These are phyloP conservation scores for Megaptera novaeangliae DNA, from an alignment of 2,113 vertebrate genomes.

Conservation along the genomic window DNA sequence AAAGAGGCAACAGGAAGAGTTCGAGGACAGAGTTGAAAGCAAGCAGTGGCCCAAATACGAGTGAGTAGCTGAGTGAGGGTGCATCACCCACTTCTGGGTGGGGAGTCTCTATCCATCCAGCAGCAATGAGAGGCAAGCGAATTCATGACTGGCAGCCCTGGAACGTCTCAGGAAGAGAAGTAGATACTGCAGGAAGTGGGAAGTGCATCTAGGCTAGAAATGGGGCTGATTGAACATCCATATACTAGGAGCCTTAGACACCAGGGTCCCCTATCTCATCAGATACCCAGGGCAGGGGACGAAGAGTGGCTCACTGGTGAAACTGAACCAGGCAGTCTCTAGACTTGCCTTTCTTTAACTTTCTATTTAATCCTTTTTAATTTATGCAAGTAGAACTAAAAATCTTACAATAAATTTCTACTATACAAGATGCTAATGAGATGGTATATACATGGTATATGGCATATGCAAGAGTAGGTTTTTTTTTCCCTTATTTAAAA, in stretches of 20 bases:
- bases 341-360: background rate
- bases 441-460: background rate
- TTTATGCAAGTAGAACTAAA: background rate
- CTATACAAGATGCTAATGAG: background rate
- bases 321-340: background rate
- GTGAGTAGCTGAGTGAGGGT: background rate
- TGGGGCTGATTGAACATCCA: background rate
- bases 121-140: background rate
- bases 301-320: background rate
- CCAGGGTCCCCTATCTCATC: background rate
- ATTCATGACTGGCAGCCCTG: background rate
- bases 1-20: background rate
- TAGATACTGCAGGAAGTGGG: background rate
- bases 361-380: background rate
- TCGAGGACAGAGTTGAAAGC: background rate
- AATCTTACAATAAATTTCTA: background rate
- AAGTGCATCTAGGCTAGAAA: background rate
- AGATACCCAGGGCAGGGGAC: too few species aligned
- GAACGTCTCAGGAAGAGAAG: background rate
- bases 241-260: background rate
- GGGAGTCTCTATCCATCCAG: background rate
- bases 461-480: background rate
- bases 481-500: slow-evolving; percentile 4
- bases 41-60: background rate
- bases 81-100: background rate